Evolutionary conservation across 1,140 invertebrate genomes (phyloP), one percentile per base, ranked within the genome.

Genomic region (Bombus confusus): DNA sequence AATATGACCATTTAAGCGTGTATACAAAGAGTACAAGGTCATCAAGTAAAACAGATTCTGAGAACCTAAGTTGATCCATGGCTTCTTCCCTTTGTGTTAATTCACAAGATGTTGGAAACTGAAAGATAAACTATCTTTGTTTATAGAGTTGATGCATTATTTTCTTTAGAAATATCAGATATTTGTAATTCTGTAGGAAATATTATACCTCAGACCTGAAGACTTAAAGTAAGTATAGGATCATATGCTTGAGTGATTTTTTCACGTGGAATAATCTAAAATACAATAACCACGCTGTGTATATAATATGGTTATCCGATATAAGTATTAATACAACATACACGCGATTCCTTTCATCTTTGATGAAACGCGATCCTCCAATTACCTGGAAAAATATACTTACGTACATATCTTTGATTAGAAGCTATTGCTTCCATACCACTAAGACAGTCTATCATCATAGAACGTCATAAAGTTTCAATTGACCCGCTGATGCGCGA

Each of bases 341-440:
- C 25, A 37, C 34, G 25, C 34, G 47, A 80, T 59, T 52, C 34
- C 34, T 47, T 68, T 79, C 31, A 68, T 47, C 12, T 47, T 68
- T n/a, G 12, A 37, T n/a, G 78, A 72, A 71, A 80, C 37, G 4
- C 68, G 79, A 80, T 73, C 34, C 79, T 39, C 3, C 37, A 81
- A 81, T 73, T 81, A 81, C 10, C 4, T 47, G 9, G 22, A 57
- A 3, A 22, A 28, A 62, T 62, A 62, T 13, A 62, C 59, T 62
- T n/a, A n/a, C 25, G 37, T n/a, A 77, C 59, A 37, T n/a, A 71
- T 71, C 52, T 81, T 57, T 13, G 15, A 59, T 73, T 37, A n/a
- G 41, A 72, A 72, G 41, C 34, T 41, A 81, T 81, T 62, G 68
- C 68, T 43, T n/a, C n/a, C 37, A 31, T 41, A 12, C 28, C 15